A percentile compares a stretch with the other conserved stretches of the same genome.
Conservation (phyloP, 2,888 invertebrate species). For the Octodonta nipae region DNA sequence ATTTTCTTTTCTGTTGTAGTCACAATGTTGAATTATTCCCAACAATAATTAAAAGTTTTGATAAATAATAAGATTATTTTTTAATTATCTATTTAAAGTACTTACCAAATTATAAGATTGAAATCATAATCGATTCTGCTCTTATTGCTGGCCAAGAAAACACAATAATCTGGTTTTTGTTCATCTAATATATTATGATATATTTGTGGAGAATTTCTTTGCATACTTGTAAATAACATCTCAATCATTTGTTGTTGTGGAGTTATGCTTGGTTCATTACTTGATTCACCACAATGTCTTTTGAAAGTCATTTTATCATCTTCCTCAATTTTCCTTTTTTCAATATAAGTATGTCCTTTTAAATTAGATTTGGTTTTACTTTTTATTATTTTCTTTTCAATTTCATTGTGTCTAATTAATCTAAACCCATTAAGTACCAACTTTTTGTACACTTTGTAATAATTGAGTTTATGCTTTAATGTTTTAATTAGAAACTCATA, state of each 20-base stretch:
- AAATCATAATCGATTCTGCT: slow-evolving; percentile 17
- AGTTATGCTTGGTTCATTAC: slow-evolving; percentile 4
- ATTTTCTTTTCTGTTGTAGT: too few species aligned
- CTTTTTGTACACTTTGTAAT: slow-evolving; percentile 25
- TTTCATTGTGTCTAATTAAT: slow-evolving; percentile 14
- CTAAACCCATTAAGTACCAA: slow-evolving; percentile 23
- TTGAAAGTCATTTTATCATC: too few species aligned
- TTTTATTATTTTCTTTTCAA: slow-evolving; percentile 5
- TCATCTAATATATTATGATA: neutral
- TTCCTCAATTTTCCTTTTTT: too few species aligned
- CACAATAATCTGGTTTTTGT: slow-evolving; percentile 18
- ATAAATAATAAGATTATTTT: too few species aligned
- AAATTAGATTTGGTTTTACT: neutral
- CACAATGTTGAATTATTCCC: too few species aligned
- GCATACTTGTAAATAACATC: slow-evolving; percentile 20
- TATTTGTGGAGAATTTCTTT: slow-evolving; percentile 17
- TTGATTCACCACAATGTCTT: too few species aligned
- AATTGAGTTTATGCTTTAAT: slow-evolving; percentile 14
- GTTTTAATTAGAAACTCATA: slow-evolving; percentile 40
- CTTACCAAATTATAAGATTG: slow-evolving; percentile 21
- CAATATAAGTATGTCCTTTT: neutral
- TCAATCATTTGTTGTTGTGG: too few species aligned
- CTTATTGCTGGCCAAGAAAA: slow-evolving; percentile 19
- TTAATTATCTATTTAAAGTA: too few species aligned
- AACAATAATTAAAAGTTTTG: too few species aligned